Evolutionary conservation across 53 echinoderm and acorn worm species (phyloP), one percentile per base, ranked within the genome.

Genomic region (Echinometra lucunter): DNA sequence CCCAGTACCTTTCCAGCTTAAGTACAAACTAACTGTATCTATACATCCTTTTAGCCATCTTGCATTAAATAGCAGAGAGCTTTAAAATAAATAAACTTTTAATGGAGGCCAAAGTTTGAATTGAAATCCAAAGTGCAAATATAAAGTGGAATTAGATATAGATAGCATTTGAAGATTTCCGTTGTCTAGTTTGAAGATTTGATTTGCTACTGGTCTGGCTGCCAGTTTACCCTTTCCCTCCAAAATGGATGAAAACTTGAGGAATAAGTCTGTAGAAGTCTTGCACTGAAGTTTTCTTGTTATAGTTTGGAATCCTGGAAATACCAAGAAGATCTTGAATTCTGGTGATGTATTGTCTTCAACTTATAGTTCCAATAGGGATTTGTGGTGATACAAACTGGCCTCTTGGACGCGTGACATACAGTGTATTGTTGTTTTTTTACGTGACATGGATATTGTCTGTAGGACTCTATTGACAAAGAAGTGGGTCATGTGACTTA

Each of bases 61-160:
- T 38, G 19, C 38, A 78, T 30, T 18, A 19, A 78, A 78, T 19
- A 40, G 78, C 78, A 78, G 38, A 78, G 42, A 42, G 78, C 78
- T 78, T 15, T 5, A 78, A 23, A 78, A 40, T 21, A 78, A 78
- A 88, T 88, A 88, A 88, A 88, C 88, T 53, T 21, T n/a, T 44
- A 37, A 55, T 53, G 19, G 49, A 88, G 88, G 56, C 53, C 88
- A 88, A 88, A 88, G 88, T 88, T 88, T 88, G 88, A 88, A 88
- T 88, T 34, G 53, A 88, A 56, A 88, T 88, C 88, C 88, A 88
- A 88, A 88, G 88, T 49, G 88, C 88, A 88, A 88, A 88, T 56
- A 88, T 78, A 7, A 78, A 78, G 38, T 78, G 78, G 78, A 78
- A 78, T 78, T 78, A 78, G 78, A 78, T 78, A 78, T 38, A 78